Evolutionary conservation across 2,888 invertebrate genomes (phyloP), one percentile per base, ranked within the genome.

Genomic region (Temnothorax rugatulus): DNA sequence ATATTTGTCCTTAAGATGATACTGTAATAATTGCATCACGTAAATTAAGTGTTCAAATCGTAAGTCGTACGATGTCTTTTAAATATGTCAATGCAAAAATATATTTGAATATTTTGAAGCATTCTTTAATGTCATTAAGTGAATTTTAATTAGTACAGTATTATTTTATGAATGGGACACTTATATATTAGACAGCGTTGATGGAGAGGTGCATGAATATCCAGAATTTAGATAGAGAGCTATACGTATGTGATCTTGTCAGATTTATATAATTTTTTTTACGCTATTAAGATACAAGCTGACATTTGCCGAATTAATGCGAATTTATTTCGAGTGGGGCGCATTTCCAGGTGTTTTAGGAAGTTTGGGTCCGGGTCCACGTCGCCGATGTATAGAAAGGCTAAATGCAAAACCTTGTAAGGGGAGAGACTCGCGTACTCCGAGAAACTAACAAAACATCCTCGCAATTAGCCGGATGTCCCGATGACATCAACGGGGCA

Each of bases 391-490:
- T 68, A 90, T 89, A 89, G 87, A 86, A 90, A 90, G 91, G 92
- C 92, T 94, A 94, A 94, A 94, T 93, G 94, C 94, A 94, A 94
- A 94, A 93, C 94, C 94, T 93, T 94, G 94, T 94, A 93, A 93
- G 92, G 92, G 92, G 88, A 91, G 90, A 89, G 86, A 89, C 89
- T 90, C 90, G 88, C 89, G 91, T 89, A 87, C 91, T 93, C 89
- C 85, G 90, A 87, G 92, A 92, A 93, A 92, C 92, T 91, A 92
- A 93, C 93, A 92, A 93, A 94, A 94, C 93, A 93, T 91, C 92
- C 92, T 90, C 88, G 93, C 93, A 94, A 94, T 94, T 94, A 94
- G 93, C 92, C 90, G 91, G 91, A 93, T 91, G 91, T 90, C 91
- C 92, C 91, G 92, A 93, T 94, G 94, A 94, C 93, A 93, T 92